Evolutionary conservation across 2,888 invertebrate species (phyloP), one percentile per base, ranked within the genome.

Genomic region (Allygus modestus): DNA sequence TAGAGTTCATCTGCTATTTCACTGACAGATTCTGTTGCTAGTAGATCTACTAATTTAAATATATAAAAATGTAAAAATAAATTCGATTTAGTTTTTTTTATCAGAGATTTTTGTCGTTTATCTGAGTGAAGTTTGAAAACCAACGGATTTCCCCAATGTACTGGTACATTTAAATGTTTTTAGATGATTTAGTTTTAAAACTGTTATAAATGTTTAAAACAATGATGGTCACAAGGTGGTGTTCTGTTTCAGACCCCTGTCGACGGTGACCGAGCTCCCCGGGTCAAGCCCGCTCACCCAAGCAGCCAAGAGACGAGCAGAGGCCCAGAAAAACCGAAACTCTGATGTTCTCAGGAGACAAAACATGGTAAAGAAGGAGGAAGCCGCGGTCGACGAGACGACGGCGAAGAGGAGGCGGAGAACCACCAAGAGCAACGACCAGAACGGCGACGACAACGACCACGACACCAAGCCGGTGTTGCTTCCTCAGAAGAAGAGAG

Each of bases 401-500:
- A 54, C 54, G 61, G 58, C 69, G 58, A 84, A 84, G 79, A 75
- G 82, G 37, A 77, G 82, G n/a, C 82, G 85, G 75, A 84, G 82
- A 54, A 82, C 46, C 46, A 46, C 82, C 15, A 82, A 82, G 26
- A 75, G 86, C 86, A 77, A 84, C 85, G 82, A 83, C 84, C 69
- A 84, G 81, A 69, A 85, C 82, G 83, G 46, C 61, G 86, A 84
- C 33, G 86, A 87, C 9, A 87, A 84, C 82, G 79, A 81, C 17
- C 46, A 84, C 83, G 86, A 85, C 37, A 84, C 85, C 17, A 82
- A 85, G 61, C 88, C 86, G 61, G 86, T 85, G 54, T 85, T 86
- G 9, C 89, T 93, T 86, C 93, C 93, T 0, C 93, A 94, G 88
- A 93, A 93, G 89, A 93, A 93, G 88, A 91, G 93, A 15, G 93